These are phyloP conservation scores for Andrena fulva DNA, from an alignment of 2,888 invertebrate species.

Conservation along the genomic window DNA sequence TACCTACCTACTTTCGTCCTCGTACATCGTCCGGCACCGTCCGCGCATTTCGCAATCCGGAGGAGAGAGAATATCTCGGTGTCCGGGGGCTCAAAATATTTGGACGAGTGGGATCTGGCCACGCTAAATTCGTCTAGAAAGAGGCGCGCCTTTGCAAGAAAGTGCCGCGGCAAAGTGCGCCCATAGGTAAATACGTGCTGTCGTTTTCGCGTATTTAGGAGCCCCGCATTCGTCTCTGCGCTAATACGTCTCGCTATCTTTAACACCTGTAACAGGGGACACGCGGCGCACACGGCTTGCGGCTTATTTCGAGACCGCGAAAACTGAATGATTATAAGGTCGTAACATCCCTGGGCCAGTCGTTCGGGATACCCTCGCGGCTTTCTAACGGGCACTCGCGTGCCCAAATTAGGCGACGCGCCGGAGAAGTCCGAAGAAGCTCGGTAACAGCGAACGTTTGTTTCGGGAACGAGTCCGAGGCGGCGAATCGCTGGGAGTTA, in stretches of 20 bases:
- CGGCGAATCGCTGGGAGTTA: not conserved
- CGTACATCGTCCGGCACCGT: constrained; percentile 70
- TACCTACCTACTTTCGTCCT: constrained; percentile 80
- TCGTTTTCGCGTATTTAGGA: not conserved
- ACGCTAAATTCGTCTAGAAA: constrained; percentile 45
- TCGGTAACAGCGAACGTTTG: no score
- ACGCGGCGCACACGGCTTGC: no score
- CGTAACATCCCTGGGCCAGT: no score
- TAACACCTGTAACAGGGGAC: not conserved
- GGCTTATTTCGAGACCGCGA: no score
- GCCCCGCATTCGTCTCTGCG: not conserved
- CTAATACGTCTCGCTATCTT: not conserved
- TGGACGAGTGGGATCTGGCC: constrained; percentile 41
- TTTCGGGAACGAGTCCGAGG: not conserved
- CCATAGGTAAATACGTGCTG: not conserved
- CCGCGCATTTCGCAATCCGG: constrained; percentile 60
- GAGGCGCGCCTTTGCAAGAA: constrained; percentile 1
- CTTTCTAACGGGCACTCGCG: no score
- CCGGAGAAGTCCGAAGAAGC: no score
- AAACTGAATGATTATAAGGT: no score
- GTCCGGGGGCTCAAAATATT: constrained; percentile 61
- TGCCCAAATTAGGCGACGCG: no score
- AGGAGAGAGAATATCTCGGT: constrained; percentile 48
- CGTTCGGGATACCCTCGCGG: no score
- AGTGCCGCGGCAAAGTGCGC: constrained; percentile 9